Evolutionary conservation across 2,888 invertebrate genomes (phyloP).

Genomic region (Hipparchia sbordonii): DNA sequence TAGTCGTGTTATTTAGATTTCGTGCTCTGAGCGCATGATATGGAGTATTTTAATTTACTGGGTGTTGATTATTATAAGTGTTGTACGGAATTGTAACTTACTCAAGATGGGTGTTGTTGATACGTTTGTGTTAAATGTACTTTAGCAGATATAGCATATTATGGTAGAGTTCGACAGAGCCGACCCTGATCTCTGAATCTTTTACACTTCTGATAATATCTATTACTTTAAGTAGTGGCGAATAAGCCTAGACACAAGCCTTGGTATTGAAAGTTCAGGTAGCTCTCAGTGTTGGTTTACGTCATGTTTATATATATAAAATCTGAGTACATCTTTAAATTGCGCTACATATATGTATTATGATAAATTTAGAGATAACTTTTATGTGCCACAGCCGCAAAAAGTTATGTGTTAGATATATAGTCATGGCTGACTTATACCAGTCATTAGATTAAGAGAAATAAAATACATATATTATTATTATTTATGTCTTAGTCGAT

Average conservation of each 20-base stretch:
- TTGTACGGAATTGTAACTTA: constrained; percentile 70
- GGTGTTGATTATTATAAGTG: constrained; percentile 65
- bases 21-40: constrained; percentile 78
- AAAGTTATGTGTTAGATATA: constrained; percentile 57
- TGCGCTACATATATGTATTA: constrained; percentile 28
- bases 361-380: constrained; percentile 40
- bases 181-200: constrained; percentile 45
- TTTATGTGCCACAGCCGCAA: constrained; percentile 53
- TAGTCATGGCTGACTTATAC: constrained; percentile 72
- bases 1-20: constrained; percentile 64
- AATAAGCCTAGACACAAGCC: constrained; percentile 36
- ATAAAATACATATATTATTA: constrained; percentile 67
- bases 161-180: constrained; percentile 41
- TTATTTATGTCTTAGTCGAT: constrained; percentile 68
- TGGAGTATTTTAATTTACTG: constrained; percentile 66
- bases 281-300: constrained; percentile 41
- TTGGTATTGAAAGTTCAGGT: constrained; percentile 37
- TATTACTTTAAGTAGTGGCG: constrained; percentile 28
- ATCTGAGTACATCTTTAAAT: constrained; percentile 37
- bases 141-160: constrained; percentile 38
- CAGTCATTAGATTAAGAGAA: constrained; percentile 72
- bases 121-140: constrained; percentile 51
- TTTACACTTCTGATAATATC: constrained; percentile 36
- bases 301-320: constrained; percentile 23
- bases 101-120: constrained; percentile 52